Evolutionary conservation across 2,113 vertebrate genomes (phyloP).

Genomic region (Rattus rattus): DNA sequence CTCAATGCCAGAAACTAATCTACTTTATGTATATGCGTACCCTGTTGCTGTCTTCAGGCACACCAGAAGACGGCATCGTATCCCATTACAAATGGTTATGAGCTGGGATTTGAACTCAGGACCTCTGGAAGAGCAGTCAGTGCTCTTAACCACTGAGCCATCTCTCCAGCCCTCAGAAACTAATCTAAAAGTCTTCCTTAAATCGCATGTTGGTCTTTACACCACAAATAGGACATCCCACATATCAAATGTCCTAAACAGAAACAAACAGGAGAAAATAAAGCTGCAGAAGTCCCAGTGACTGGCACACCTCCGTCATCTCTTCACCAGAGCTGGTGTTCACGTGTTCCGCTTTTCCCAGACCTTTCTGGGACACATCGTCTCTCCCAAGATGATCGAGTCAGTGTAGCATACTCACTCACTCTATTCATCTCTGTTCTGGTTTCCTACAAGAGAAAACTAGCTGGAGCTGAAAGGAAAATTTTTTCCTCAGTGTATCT

Average conservation of each 20-base stretch:
- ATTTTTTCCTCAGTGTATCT: neutral
- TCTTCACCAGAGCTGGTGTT: neutral
- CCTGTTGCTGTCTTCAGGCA: too few relatives aligned
- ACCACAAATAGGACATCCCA: conserved; percentile 14
- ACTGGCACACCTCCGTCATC: accelerated
- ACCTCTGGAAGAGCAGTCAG: too few relatives aligned
- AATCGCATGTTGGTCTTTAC: neutral
- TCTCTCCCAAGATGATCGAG: neutral
- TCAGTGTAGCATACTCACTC: neutral
- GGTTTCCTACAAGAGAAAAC: neutral
- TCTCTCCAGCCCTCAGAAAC: too few relatives aligned
- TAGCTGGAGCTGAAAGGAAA: neutral
- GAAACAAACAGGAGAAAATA: conserved; percentile 18
- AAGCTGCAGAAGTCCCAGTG: neutral
- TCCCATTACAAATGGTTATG: too few relatives aligned
- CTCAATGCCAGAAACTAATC: neutral
- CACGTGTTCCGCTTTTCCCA: neutral
- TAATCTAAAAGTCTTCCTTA: neutral
- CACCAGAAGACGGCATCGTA: too few relatives aligned
- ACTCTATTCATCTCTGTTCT: neutral
- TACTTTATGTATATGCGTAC: too few relatives aligned
- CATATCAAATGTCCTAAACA: neutral
- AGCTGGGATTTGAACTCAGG: too few relatives aligned
- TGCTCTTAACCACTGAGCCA: too few relatives aligned
- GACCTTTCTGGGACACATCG: conserved; percentile 17